Percentiles rank a stretch among this genome's conserved stretches.
These are phyloP conservation scores for Podabrus alpinus DNA, from an alignment of 2,888 invertebrate genomes.

Conservation along the genomic window DNA sequence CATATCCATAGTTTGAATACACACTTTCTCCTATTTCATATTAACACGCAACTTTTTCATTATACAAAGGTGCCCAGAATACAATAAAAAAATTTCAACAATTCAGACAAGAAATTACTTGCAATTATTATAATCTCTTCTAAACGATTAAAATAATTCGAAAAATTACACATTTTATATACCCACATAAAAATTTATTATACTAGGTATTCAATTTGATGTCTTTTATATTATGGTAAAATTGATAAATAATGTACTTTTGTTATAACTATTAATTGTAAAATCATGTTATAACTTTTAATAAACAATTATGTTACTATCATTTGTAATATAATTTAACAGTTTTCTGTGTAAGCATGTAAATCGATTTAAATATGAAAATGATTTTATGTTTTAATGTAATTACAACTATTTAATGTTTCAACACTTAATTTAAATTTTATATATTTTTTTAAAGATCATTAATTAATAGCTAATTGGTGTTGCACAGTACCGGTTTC, in stretches of 20 bases:
- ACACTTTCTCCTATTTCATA: slow-evolving; percentile 2
- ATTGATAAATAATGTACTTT: neutral
- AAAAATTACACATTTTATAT: neutral
- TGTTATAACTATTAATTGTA: neutral
- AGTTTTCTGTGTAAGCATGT: neutral
- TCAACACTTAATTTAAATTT: neutral
- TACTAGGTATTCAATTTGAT: neutral
- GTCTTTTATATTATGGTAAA: neutral
- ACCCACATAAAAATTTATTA: neutral
- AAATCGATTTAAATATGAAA: neutral
- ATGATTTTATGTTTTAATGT: neutral
- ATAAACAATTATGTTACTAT: neutral
- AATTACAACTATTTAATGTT: neutral
- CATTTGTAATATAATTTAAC: neutral
- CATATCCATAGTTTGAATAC: neutral
- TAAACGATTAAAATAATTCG: neutral
- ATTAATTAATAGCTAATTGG: neutral
- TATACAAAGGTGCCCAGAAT: neutral
- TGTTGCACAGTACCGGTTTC: neutral
- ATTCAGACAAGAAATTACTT: neutral
- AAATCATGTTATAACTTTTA: neutral
- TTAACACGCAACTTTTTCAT: slow-evolving; percentile 17
- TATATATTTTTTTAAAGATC: neutral
- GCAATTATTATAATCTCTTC: neutral
- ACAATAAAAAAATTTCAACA: neutral